A percentile compares a stretch with the other conserved stretches of the same genome.
Evolutionary conservation across 2,888 invertebrate genomes (phyloP).

Genomic region (Apamea crenata): DNA sequence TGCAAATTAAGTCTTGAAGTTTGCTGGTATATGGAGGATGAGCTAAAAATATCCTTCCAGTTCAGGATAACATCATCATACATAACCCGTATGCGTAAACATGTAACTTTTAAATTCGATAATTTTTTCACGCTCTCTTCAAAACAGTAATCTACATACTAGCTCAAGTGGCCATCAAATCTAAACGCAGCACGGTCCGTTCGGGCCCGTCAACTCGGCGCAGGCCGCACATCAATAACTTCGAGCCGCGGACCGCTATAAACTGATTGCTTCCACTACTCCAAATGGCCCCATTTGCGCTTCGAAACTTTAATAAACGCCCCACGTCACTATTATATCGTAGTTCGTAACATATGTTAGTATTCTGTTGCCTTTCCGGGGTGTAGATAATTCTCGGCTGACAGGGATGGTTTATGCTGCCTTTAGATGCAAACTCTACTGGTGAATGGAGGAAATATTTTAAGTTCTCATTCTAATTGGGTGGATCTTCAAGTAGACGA

Average conservation of each 20-base stretch:
- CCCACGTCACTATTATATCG: slow-evolving; percentile 59
- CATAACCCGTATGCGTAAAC: neutral
- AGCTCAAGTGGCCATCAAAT: slow-evolving; percentile 45
- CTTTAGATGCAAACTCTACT: slow-evolving; percentile 18
- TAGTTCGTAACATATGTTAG: slow-evolving; percentile 49
- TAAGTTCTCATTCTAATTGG: slow-evolving; percentile 38
- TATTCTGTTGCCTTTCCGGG: slow-evolving; percentile 56
- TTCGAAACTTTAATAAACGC: slow-evolving; percentile 66
- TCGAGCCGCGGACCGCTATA: slow-evolving; percentile 79
- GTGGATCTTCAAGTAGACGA: slow-evolving; percentile 13
- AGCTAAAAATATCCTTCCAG: slow-evolving; percentile 6
- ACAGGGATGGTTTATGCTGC: slow-evolving; percentile 29
- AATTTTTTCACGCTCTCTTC: neutral
- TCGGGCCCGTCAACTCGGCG: slow-evolving; percentile 73
- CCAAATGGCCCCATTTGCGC: slow-evolving; percentile 74
- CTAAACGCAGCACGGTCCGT: slow-evolving; percentile 71
- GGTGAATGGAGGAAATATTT: slow-evolving; percentile 24
- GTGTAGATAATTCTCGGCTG: slow-evolving; percentile 41
- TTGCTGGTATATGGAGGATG: neutral
- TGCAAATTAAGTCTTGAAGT: slow-evolving; percentile 20
- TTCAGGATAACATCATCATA: neutral
- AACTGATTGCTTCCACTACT: slow-evolving; percentile 83
- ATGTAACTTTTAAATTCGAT: slow-evolving; percentile 7
- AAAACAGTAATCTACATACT: slow-evolving; percentile 38
- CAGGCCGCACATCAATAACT: slow-evolving; percentile 84